Percentiles rank a stretch among this genome's conserved stretches.
Conservation (phyloP, 2,797 vertebrate species). For the Astyanax mexicanus region DNA sequence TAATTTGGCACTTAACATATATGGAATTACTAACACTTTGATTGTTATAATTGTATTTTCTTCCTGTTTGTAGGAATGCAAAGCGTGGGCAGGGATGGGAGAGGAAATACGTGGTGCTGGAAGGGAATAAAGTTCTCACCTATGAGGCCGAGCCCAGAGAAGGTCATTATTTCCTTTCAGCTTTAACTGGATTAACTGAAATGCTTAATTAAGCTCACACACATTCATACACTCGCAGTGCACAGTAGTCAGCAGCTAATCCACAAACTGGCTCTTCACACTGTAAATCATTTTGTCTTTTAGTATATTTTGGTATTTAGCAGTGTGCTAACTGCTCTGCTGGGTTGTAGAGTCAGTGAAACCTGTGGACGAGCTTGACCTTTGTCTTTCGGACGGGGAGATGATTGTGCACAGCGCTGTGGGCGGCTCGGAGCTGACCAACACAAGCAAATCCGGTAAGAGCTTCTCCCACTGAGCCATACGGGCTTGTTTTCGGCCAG, state of each 20-base stretch:
- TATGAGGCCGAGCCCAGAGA: constrained; percentile 96
- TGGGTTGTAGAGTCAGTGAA: constrained; percentile 85
- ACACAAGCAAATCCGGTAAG: constrained; percentile 96
- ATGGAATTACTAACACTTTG: too few relatives aligned
- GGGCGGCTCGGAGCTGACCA: constrained; percentile 92
- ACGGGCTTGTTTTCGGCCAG: too few relatives aligned
- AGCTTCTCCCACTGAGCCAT: neutral
- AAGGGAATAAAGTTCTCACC: constrained; percentile 93
- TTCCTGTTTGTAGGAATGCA: constrained; percentile 84
- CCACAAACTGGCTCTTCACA: neutral
- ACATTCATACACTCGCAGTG: neutral
- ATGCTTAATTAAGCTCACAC: neutral
- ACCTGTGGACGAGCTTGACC: constrained; percentile 95
- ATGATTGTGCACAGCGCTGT: constrained; percentile 95
- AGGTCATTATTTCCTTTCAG: constrained; percentile 75
- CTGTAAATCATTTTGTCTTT: neutral
- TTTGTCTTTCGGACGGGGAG: constrained; percentile 94
- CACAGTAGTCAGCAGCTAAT: neutral
- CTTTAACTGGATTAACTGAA: neutral
- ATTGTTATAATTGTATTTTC: constrained; percentile 35
- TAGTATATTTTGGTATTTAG: neutral
- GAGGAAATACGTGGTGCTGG: constrained; percentile 94
- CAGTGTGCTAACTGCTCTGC: constrained; percentile 19
- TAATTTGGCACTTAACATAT: neutral
- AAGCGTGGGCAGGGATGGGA: constrained; percentile 99